Evolutionary conservation across 64 coral and sea anemone genomes (phyloP), one percentile per base, ranked within the genome.

Genomic region (Orbicella faveolata): DNA sequence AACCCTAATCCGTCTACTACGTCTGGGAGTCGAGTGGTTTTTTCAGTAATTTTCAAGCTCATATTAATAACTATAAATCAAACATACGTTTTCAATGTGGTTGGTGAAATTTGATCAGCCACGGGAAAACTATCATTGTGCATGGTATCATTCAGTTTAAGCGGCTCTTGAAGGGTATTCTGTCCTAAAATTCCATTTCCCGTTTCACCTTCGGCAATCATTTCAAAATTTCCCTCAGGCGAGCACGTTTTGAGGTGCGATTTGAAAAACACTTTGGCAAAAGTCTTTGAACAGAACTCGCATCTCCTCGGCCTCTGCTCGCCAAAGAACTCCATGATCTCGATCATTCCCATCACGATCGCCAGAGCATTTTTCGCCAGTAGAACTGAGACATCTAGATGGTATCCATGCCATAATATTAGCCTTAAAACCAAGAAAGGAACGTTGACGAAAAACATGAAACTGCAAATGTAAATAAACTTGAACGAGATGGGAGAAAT

Each of bases 341-440:
- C 96, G 3, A 93, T 36, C 12, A 98, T 0, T 36, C 96, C 96
- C 17, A 98, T 59, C 6, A 93, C 52, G 36, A 95, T 93, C 5
- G 79, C 96, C 20, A 98, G 62, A 39, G 78, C 78, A 93, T 98
- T 98, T 70, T 98, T 98, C 5, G 96, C 96, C 26, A 98, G 75
- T 1, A 98, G 44, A 12, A 98, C 94, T 26, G 93, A 95, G 11
- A 98, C 87, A 77, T 98, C 88, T 34, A 95, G 34, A 4, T 91
- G 19, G 51, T 79, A 93, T 4, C 14, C 64, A 62, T 95, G 96
- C 96, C 96, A 98, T 11, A 98, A 84, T 16, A 93, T 53, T 7
- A 93, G 89, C 2, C 96, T 94, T 18, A 98, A 91, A 11, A 98
- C 84, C 11, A 95, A 76, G 69, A 95, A 98, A 26, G 96, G 96